Evolutionary conservation across 2,888 invertebrate genomes (phyloP).

Genomic region (Nomada fucata): DNA sequence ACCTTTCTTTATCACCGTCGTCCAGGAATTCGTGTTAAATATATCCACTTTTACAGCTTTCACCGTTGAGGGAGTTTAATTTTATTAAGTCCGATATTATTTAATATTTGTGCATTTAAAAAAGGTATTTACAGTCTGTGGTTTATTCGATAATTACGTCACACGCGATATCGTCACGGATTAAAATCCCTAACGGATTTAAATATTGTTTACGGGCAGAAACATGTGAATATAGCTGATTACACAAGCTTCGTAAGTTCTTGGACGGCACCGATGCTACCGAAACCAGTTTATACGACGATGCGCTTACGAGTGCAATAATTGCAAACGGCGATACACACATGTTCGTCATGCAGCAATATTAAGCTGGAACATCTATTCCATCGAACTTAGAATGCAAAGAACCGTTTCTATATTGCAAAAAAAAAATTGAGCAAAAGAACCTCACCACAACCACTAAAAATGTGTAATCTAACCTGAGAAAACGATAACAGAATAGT

Average conservation of each 20-base stretch:
- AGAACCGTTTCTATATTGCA: no score
- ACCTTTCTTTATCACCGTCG: not conserved
- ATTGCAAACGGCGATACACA: no score
- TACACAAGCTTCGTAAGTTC: slow-evolving; percentile 8
- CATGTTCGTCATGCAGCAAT: not conserved
- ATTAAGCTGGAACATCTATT: not conserved
- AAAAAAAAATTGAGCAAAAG: not conserved
- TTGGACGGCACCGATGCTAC: not conserved
- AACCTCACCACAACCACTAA: not conserved
- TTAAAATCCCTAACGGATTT: slow-evolving; percentile 10
- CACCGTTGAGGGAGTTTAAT: not conserved
- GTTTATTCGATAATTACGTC: not conserved
- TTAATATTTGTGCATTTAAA: not conserved
- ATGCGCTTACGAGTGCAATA: slow-evolving; percentile 2
- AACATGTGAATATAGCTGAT: not conserved
- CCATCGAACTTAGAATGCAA: no score
- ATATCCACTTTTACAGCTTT: not conserved
- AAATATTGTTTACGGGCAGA: slow-evolving; percentile 1
- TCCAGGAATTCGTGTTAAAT: not conserved
- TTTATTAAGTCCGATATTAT: not conserved
- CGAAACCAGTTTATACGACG: slow-evolving; percentile 20
- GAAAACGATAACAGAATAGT: not conserved
- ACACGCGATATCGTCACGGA: slow-evolving; percentile 2
- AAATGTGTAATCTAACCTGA: not conserved
- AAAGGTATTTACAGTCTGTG: not conserved